Conservation (phyloP, 2,888 invertebrate species). For the Desoria tigrina region DNA sequence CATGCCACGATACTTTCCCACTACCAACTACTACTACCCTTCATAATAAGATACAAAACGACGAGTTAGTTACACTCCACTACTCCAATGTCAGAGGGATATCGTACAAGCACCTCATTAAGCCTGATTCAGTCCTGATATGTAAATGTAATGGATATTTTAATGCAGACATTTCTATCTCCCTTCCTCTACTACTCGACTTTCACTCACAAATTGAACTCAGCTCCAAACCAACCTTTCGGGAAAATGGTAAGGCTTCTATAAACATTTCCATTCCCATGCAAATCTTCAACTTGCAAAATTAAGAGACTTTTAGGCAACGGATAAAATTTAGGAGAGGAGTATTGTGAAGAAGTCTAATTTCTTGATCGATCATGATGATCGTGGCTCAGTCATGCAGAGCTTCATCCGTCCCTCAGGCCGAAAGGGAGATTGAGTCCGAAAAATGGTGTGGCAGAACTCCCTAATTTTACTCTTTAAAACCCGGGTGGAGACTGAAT, state of each 20-base stretch:
- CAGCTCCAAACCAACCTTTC: background rate
- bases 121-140: constrained; percentile 16
- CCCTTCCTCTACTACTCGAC: background rate
- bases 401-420: background rate
- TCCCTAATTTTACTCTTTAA: too few relatives aligned
- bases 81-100: background rate
- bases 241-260: background rate
- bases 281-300: background rate
- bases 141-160: constrained; percentile 22
- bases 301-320: background rate
- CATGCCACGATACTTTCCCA: too few relatives aligned
- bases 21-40: too few relatives aligned
- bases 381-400: background rate
- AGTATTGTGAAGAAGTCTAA: background rate
- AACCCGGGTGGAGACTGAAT: too few relatives aligned
- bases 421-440: too few relatives aligned
- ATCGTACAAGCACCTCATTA: constrained; percentile 7
- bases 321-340: background rate
- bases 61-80: too few relatives aligned
- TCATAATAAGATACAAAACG: too few relatives aligned
- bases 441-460: too few relatives aligned
- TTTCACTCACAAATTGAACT: background rate
- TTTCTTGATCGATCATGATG: background rate
- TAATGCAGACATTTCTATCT: constrained; percentile 7
- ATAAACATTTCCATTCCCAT: constrained; percentile 4